Conservation (phyloP, 2,797 vertebrate genomes). For the Syndactyla subalaris region DNA sequence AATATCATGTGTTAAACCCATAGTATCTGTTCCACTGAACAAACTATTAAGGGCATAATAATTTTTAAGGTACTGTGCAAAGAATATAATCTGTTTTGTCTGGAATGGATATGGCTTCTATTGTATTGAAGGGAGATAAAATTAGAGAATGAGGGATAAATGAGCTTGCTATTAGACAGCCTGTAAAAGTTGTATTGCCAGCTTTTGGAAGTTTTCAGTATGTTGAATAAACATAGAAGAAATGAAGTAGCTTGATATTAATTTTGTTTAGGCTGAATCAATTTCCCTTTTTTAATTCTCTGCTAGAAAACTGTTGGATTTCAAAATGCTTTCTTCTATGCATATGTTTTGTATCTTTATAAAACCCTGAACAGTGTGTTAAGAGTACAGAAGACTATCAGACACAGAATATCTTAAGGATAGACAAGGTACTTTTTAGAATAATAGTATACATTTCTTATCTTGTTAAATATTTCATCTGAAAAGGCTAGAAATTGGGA, state of each 20-base stretch:
- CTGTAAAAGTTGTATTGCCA: neutral
- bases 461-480: neutral
- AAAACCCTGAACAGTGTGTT: neutral
- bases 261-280: neutral
- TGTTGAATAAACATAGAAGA: neutral
- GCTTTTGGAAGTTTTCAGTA: neutral
- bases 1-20: constrained; percentile 7
- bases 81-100: neutral
- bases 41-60: neutral
- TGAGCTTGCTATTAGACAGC: neutral
- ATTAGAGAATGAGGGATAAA: neutral
- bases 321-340: neutral
- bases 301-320: neutral
- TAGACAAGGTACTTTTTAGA: neutral
- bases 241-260: neutral
- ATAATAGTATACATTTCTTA: neutral
- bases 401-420: neutral
- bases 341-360: neutral
- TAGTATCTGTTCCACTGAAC: neutral
- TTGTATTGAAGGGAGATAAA: neutral
- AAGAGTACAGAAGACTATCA: neutral
- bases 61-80: neutral
- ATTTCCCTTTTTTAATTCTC: neutral
- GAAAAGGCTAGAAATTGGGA: neutral
- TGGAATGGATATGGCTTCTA: neutral